A percentile compares a stretch with the other conserved stretches of the same genome.
These are phyloP conservation scores for Ursus arctos DNA, from an alignment of 2,113 vertebrate species.

Conservation along the genomic window DNA sequence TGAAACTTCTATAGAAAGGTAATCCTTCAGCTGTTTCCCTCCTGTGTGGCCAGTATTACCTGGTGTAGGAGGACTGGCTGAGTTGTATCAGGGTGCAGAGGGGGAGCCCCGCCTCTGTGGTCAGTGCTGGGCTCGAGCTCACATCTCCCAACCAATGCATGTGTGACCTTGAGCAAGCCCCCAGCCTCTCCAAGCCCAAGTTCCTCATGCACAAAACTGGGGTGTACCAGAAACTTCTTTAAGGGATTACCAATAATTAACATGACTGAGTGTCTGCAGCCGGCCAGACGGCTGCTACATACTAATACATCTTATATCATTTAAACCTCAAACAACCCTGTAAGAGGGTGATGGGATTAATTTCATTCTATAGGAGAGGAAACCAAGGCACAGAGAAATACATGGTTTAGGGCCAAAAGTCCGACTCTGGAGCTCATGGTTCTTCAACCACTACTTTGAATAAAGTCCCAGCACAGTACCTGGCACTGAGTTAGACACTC, in stretches of 20 bases:
- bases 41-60: rapidly evolving
- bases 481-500: not conserved
- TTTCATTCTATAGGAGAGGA: not conserved
- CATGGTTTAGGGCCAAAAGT: not conserved
- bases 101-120: not conserved
- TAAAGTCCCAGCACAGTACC: not conserved
- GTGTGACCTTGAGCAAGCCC: not conserved
- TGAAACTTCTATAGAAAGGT: not conserved
- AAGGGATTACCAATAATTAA: not conserved
- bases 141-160: rapidly evolving
- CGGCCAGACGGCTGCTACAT: not conserved
- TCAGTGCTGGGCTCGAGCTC: not conserved
- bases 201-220: not conserved
- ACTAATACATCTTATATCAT: too few species aligned
- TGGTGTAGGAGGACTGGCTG: rapidly evolving
- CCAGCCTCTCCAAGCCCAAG: not conserved
- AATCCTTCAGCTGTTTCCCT: not conserved
- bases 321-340: not conserved
- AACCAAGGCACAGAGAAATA: not conserved
- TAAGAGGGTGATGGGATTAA: not conserved
- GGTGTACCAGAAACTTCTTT: not conserved
- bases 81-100: rapidly evolving
- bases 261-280: not conserved
- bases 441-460: not conserved
- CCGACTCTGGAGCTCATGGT: not conserved